phyloP scores from a whole-genome alignment of 1,140 invertebrate species.

The Globodera ellingtonae region DNA sequence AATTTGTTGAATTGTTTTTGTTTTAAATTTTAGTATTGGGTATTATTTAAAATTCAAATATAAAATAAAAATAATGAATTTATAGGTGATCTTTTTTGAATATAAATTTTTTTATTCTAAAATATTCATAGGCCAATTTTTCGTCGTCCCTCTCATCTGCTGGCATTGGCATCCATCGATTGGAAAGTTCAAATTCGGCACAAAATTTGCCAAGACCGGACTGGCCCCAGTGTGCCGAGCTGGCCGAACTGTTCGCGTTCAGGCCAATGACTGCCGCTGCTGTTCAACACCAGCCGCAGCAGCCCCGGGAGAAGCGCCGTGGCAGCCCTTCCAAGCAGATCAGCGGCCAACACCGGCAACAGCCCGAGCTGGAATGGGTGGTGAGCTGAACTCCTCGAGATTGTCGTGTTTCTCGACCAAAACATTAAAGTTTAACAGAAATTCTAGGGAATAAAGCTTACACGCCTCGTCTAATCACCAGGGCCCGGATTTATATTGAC shows the following conservation, averaged over 20 bases:
- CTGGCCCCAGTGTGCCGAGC: not conserved
- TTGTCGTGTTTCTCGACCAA: not conserved
- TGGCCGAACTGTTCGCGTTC: not conserved
- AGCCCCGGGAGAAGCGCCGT: not conserved
- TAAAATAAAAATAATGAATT: too few relatives aligned
- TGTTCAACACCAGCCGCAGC: not conserved
- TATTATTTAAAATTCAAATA: too few relatives aligned
- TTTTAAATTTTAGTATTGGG: too few relatives aligned
- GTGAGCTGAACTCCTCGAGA: not conserved
- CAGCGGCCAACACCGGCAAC: not conserved
- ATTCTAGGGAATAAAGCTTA: too few relatives aligned
- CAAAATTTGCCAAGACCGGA: not conserved
- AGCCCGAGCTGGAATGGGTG: conserved; percentile 22
- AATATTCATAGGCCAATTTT: not conserved
- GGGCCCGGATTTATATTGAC: too few relatives aligned
- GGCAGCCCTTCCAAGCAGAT: not conserved
- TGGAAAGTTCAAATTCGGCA: not conserved
- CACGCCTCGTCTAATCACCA: too few relatives aligned
- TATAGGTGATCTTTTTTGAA: too few relatives aligned
- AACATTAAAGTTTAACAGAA: not conserved
- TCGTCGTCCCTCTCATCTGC: not conserved
- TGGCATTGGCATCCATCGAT: not conserved
- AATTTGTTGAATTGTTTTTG: too few relatives aligned
- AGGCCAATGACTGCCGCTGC: not conserved
- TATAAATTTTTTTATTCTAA: too few relatives aligned